Base-by-base conservation (phyloP, 2,888 invertebrate genomes). In the Cryptosula pallasiana region DNA sequence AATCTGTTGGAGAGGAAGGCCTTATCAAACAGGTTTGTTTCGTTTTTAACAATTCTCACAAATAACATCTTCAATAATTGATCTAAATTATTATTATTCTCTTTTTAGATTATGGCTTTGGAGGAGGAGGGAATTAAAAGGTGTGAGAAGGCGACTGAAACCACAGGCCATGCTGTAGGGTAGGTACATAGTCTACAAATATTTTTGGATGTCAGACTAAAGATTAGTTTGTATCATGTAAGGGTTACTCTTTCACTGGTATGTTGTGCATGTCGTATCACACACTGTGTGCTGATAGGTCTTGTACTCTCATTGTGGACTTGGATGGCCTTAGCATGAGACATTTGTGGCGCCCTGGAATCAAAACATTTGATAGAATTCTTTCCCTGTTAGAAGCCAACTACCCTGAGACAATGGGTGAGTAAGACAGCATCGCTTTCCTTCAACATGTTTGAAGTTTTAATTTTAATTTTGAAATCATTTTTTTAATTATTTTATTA, bases 301-400 rank as follows among this genome's bases (percentile, higher is more conserved):
- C 92, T 70, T 96, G 95, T 93, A 91, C 93, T 74, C 87, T 95
- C 77, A 88, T 96, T 73, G 91, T 96, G 35, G 95, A 96, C 87
- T 88, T 96, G 78, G 95, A 96, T 83, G 95, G 95, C 0, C 88
- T 96, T 71, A 94, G 94, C 84, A 95, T 96, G 94, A 88, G 95
- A 1, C 95, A 96, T 86, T 87, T 96, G 74, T 96, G 95, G 95
- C 87, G 95, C 76, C 95, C 95, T 0, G 95, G 95, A 32, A 91
- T 96, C 75, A 89, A 87, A 76, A 87, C 87, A 55, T 82, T 89
- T 63, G 81, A 88, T 35, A 85, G 88, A 74, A 89, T 91, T 75
- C 92, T 92, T 78, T 91, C 92, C 85, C 91, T 93, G 70, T 94
- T 94, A 34, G 93, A 95, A 85, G 91, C 91, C 63, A 94, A 95